phyloP scores from a whole-genome alignment of 2,888 invertebrate genomes.

The Drosophila mimetica region DNA sequence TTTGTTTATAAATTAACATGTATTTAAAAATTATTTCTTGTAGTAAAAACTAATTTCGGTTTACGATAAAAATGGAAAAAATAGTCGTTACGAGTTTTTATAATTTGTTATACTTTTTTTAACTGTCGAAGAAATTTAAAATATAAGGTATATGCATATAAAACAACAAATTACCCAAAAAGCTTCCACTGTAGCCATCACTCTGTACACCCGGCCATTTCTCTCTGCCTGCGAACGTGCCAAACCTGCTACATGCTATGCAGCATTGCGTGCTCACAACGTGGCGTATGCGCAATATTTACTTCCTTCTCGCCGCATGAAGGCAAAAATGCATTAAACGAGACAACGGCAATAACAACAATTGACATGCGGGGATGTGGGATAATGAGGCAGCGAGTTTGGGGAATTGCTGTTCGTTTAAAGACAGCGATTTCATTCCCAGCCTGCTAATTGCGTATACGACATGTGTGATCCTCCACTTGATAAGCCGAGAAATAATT shows the following conservation, averaged over 20 bases:
- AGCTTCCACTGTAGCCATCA: constrained; percentile 1
- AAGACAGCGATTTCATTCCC: constrained; percentile 24
- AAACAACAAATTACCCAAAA: background rate
- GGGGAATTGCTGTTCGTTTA: constrained; percentile 32
- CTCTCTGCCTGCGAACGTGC: constrained; percentile 31
- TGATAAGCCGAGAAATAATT: constrained; percentile 37
- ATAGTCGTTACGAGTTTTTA: too few species aligned
- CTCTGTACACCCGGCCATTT: background rate
- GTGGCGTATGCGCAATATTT: constrained; percentile 71
- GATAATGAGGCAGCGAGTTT: constrained; percentile 18
- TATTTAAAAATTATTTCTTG: too few species aligned
- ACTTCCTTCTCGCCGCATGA: constrained; percentile 21
- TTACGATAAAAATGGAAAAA: too few species aligned
- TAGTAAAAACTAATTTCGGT: too few species aligned
- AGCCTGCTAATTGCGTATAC: constrained; percentile 33
- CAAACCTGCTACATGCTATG: constrained; percentile 59
- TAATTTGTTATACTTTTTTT: too few species aligned
- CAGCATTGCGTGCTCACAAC: constrained; percentile 66
- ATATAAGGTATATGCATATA: background rate
- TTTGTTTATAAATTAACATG: too few species aligned
- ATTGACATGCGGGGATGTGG: constrained; percentile 3
- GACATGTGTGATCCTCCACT: constrained; percentile 30
- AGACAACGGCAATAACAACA: constrained; percentile 20
- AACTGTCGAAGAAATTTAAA: too few species aligned
- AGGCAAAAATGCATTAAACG: constrained; percentile 50